Evolutionary conservation across 1,140 invertebrate genomes (phyloP), one percentile per base, ranked within the genome.

Genomic region (Melitaea cinxia): DNA sequence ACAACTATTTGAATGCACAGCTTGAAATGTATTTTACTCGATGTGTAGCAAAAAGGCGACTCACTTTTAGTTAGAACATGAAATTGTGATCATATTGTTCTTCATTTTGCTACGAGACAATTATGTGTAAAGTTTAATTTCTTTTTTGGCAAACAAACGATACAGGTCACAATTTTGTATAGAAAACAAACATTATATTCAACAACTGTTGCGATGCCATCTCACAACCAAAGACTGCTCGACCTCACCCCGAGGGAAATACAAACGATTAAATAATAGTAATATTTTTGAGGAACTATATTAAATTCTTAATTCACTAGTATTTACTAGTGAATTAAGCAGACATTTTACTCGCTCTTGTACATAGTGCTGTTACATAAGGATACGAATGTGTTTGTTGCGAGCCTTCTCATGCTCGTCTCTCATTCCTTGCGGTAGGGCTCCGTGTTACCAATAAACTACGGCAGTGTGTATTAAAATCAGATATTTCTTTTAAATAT

Each of bases 201-300:
- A 42, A 42, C 37, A 17, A 9, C 15, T 17, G 37, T 17, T 19
- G 37, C 15, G 35, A 4, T n/a, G 37, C 37, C 37, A 23, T 47
- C 42, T 12, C 42, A 47, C 19, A 19, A 47, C 42, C 42, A 47
- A 47, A 47, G 42, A 47, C 42, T 47, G 42, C 23, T n/a, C 21
- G 42, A 47, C 42, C 23, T 21, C 42, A 17, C 37, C 4, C 37
- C 4, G 37, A 42, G 37, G 21, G 19, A 47, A 21, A 47, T n/a
- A 10, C 7, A 21, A 6, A 17, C 4, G 23, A 23, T 47, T 21
- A 47, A 39, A 7, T 47, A 47, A 47, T 47, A 12, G 23, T 23
- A 17, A 7, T 47, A 47, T 23, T 47, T 47, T 47, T 47, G 21
- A 47, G 23, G 42, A 24, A 1, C 17, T 42, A 21, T 45, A 47